Base-by-base conservation (phyloP, 2,797 vertebrate genomes). In the Astyanax mexicanus region DNA sequence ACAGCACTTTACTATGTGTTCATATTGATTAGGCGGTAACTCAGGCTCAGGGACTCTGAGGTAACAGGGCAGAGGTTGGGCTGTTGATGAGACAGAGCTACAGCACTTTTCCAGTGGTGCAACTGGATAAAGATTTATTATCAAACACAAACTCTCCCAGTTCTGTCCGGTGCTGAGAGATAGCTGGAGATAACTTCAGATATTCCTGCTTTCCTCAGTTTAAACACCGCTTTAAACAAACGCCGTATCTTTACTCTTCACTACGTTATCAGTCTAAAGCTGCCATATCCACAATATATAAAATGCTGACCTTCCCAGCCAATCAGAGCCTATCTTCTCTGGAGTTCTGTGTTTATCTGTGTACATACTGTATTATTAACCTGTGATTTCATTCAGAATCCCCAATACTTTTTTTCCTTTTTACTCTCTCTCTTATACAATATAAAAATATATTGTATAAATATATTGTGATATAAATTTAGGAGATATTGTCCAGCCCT, bases 301-400 rank as follows among this genome's bases (percentile, higher is more conserved):
- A 55, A 62, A 54, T 57, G 68, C 75, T 65, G 68, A 77, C 69
- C 17, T 10, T 21, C 42, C 3, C 19, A 64, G 55, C 17, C 19
- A 21, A 32, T 62, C 45, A 44, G 47, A 37, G 37, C 3, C 51
- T 72, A 42, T 72, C 52, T 72, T 58, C 51, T 66, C 10, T 49
- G 29, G 0, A 40, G 51, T 32, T 55, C n/a, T 17, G 1, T 0
- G 6, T 47, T 65, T 55, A 70, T 77, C 67, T 55, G 17, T 11
- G 44, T 64, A 4, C 52, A 57, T 64, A 70, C 67, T 64, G n/a
- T n/a, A n/a, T n/a, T n/a, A 70, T 77, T 76, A 64, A 77, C 67
- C 60, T 40, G 23, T 54, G 45, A 61, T 61, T 17, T 5, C 23
- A 25, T 51, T 45, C 3, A 45, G 45, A n/a, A n/a, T n/a, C n/a